Conservation (phyloP, 2,113 vertebrate species). For the Rutilus rutilus region DNA sequence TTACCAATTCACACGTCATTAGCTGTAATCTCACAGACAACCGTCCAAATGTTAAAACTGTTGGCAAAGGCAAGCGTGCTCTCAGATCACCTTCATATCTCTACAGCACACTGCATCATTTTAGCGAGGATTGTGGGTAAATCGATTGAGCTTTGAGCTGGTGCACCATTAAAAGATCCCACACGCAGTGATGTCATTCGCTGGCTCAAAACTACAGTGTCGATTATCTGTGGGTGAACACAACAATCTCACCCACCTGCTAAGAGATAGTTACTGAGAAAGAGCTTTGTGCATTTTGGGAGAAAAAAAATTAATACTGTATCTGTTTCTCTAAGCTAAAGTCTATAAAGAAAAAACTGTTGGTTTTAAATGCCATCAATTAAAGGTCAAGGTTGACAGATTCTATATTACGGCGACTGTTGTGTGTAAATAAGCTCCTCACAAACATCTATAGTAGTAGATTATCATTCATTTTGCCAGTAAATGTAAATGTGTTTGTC, state of each 20-base stretch:
- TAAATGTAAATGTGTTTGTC: neutral
- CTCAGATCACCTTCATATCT: neutral
- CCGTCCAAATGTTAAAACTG: neutral
- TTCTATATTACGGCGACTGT: neutral
- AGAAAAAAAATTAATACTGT: neutral
- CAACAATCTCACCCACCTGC: slow-evolving; percentile 4
- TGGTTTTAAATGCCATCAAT: neutral
- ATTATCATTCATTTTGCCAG: neutral
- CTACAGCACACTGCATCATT: neutral
- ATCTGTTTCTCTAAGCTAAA: neutral
- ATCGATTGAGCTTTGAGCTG: neutral
- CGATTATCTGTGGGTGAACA: neutral
- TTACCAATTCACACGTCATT: neutral
- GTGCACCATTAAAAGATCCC: slow-evolving; percentile 11
- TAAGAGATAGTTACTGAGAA: neutral
- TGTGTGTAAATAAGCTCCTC: neutral
- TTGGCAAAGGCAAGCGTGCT: neutral
- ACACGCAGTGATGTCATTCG: neutral
- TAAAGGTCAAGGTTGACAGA: neutral
- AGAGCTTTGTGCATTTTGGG: neutral
- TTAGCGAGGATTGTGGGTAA: neutral
- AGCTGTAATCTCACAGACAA: neutral
- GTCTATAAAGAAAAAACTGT: neutral
- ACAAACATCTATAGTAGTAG: neutral
- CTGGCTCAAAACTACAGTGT: neutral